phyloP scores from a whole-genome alignment of 1,140 invertebrate genomes.

The Trachelipus rathkii region DNA sequence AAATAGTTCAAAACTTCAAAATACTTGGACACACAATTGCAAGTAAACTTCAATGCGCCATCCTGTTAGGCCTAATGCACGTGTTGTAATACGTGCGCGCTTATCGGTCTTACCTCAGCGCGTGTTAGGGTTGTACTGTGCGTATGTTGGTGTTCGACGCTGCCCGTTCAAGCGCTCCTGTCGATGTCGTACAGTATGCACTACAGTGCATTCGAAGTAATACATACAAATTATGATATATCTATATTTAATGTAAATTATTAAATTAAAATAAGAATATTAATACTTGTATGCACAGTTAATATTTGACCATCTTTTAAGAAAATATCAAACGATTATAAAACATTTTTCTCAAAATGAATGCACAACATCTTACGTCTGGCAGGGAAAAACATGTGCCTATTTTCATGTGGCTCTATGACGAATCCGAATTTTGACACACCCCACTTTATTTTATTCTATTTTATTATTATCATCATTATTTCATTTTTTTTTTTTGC shows the following conservation, averaged over 20 bases:
- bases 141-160: neutral
- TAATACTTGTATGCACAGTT: neutral
- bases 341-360: neutral
- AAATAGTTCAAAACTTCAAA: no score
- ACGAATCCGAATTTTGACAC: conserved; percentile 8
- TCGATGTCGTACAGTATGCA: neutral
- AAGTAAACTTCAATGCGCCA: conserved; percentile 7
- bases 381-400: neutral
- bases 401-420: conserved; percentile 7
- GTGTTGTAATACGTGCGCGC: conserved; percentile 5
- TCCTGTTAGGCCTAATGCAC: conserved; percentile 8
- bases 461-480: neutral
- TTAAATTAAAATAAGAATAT: neutral
- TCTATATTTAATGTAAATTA: neutral
- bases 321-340: neutral
- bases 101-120: neutral
- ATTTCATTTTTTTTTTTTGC: neutral
- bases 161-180: neutral
- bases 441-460: neutral
- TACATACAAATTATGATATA: neutral
- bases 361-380: neutral
- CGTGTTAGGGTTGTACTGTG: conserved; percentile 2
- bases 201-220: neutral
- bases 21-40: neutral
- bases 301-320: neutral